phyloP scores from a whole-genome alignment of 2,797 vertebrate species.

The Alectoris magna region DNA sequence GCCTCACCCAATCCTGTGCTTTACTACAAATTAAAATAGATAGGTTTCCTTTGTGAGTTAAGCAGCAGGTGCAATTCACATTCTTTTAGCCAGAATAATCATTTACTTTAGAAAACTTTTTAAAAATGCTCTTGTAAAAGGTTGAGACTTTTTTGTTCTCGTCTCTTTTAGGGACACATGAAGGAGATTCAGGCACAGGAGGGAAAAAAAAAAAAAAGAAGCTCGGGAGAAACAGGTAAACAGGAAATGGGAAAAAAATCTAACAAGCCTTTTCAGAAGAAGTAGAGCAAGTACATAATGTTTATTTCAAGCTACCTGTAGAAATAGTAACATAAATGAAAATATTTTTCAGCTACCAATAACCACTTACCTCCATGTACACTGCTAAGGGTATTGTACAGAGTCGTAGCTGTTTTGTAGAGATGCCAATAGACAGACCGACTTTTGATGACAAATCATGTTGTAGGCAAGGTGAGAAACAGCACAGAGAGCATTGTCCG shows the following conservation, averaged over 20 bases:
- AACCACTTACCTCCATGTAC: background rate
- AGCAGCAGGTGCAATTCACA: background rate
- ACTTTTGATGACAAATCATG: background rate
- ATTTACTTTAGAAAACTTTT: conserved; percentile 6
- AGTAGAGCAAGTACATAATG: background rate
- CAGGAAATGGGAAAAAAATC: background rate
- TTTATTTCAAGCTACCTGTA: background rate
- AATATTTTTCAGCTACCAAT: background rate
- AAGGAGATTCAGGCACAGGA: background rate
- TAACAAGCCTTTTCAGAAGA: background rate
- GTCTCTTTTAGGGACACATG: background rate
- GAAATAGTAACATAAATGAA: background rate
- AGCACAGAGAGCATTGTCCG: background rate
- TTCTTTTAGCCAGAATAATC: background rate
- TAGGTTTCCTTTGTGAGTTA: background rate
- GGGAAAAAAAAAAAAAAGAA: background rate
- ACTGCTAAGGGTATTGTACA: background rate
- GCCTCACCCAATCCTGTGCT: background rate
- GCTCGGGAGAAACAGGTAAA: background rate
- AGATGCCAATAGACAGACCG: background rate
- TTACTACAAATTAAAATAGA: background rate
- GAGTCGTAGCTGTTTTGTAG: background rate
- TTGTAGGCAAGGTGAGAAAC: background rate
- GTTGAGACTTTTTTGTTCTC: background rate
- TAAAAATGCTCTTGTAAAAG: background rate